Evolutionary conservation across 2,888 invertebrate genomes (phyloP).

Genomic region (Agrochola circellaris): DNA sequence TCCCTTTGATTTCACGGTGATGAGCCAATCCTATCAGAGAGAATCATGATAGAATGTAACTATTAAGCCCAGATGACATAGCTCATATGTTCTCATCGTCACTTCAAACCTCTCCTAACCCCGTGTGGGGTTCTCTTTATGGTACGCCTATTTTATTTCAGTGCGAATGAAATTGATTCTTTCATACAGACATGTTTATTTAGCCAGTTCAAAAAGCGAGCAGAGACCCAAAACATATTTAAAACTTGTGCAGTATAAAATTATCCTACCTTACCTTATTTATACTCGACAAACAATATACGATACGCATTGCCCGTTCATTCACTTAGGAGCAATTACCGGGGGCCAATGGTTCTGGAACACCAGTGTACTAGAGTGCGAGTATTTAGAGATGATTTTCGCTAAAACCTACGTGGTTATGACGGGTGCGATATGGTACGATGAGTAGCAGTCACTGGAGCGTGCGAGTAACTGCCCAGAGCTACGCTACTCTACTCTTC

Average conservation of each 20-base stretch:
- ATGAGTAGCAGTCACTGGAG: slow-evolving; percentile 79
- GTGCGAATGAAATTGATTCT: neutral
- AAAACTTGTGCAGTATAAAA: slow-evolving; percentile 1
- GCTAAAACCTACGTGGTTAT: slow-evolving; percentile 68
- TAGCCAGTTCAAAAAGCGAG: neutral
- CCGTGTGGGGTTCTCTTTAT: neutral
- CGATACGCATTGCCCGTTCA: slow-evolving; percentile 75
- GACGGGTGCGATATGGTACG: slow-evolving; percentile 88
- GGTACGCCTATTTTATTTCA: neutral
- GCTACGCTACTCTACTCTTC: slow-evolving; percentile 76
- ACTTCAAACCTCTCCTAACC: neutral
- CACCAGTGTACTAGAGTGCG: slow-evolving; percentile 33
- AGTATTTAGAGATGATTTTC: slow-evolving; percentile 68
- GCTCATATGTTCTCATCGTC: neutral
- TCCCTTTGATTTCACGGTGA: neutral
- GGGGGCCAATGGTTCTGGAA: slow-evolving; percentile 56
- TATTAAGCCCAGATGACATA: neutral
- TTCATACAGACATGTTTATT: neutral
- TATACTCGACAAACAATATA: slow-evolving; percentile 56
- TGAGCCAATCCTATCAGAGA: neutral
- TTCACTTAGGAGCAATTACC: slow-evolving; percentile 86
- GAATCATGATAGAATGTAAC: neutral
- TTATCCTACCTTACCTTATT: slow-evolving; percentile 31
- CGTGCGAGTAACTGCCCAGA: slow-evolving; percentile 82
- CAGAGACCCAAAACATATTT: neutral